phyloP scores from a whole-genome alignment of 2,888 invertebrate species.

The Trissoscelio sp. region DNA sequence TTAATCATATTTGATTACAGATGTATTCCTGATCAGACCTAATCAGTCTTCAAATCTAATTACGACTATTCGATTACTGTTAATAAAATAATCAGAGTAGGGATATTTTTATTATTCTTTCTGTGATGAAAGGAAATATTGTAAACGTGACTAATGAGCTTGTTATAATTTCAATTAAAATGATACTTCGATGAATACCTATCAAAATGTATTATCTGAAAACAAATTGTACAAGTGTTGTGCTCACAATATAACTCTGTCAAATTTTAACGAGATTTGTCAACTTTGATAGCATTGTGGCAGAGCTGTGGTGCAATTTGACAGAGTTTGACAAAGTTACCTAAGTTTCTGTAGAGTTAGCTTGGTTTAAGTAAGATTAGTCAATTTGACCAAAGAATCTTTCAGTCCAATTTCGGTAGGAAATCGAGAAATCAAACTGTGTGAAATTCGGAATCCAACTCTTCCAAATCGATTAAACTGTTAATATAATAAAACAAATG shows the following conservation, averaged over 20 bases:
- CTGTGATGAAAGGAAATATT: neutral
- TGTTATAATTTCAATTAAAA: too few relatives aligned
- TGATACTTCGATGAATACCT: too few relatives aligned
- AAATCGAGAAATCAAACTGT: slow-evolving; percentile 27
- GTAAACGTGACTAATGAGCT: too few relatives aligned
- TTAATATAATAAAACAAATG: neutral
- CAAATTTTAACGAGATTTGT: slow-evolving; percentile 50
- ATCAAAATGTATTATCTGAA: neutral
- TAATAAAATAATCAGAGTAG: slow-evolving; percentile 1
- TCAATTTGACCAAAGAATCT: slow-evolving; percentile 57
- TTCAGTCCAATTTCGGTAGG: slow-evolving; percentile 31
- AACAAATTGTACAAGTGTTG: neutral
- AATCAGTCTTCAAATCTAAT: slow-evolving; percentile 4
- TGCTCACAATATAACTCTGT: slow-evolving; percentile 1
- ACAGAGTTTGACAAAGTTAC: slow-evolving; percentile 50
- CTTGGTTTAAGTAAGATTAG: slow-evolving; percentile 56
- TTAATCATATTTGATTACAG: slow-evolving; percentile 16
- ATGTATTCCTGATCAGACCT: slow-evolving; percentile 7
- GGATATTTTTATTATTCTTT: too few relatives aligned
- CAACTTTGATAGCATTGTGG: slow-evolving; percentile 49
- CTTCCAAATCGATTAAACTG: neutral
- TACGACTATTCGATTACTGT: slow-evolving; percentile 1
- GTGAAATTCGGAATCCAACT: slow-evolving; percentile 2
- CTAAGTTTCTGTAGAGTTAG: slow-evolving; percentile 35
- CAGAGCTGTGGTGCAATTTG: slow-evolving; percentile 35